Conservation (phyloP, 2,888 invertebrate species). For the Brenthis daphne region DNA sequence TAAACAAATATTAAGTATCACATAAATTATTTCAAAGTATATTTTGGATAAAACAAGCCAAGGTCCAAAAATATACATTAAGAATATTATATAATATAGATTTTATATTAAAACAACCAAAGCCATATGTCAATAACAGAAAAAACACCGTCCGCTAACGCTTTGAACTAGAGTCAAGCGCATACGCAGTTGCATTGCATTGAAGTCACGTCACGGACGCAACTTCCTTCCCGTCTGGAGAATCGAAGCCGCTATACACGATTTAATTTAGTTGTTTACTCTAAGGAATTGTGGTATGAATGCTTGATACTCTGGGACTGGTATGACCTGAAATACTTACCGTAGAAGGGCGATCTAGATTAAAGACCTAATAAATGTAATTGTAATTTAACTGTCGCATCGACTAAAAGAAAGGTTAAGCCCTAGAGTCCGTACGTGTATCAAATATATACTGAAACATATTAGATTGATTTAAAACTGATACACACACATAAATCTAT, state of each 20-base stretch:
- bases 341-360: constrained; percentile 20
- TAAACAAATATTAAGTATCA: too few species aligned
- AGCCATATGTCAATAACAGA: too few species aligned
- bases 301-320: constrained; percentile 9
- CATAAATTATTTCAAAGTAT: too few species aligned
- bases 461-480: too few species aligned
- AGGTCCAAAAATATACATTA: too few species aligned
- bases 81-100: too few species aligned
- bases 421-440: neutral
- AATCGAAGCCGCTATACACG: constrained; percentile 44
- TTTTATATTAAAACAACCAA: too few species aligned
- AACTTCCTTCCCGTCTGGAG: constrained; percentile 72
- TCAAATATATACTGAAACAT: too few species aligned
- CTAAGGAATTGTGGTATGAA: constrained; percentile 19
- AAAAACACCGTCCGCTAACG: neutral
- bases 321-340: constrained; percentile 15
- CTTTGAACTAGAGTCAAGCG: constrained; percentile 20
- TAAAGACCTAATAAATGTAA: constrained; percentile 8
- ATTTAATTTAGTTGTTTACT: constrained; percentile 24
- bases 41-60: too few species aligned
- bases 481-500: too few species aligned
- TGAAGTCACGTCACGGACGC: constrained; percentile 59
- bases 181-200: constrained; percentile 46
- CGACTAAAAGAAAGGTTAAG: constrained; percentile 3
- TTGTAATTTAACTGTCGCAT: neutral